Base-by-base conservation (phyloP, 2,797 vertebrate species). In the Falco columbarius region DNA sequence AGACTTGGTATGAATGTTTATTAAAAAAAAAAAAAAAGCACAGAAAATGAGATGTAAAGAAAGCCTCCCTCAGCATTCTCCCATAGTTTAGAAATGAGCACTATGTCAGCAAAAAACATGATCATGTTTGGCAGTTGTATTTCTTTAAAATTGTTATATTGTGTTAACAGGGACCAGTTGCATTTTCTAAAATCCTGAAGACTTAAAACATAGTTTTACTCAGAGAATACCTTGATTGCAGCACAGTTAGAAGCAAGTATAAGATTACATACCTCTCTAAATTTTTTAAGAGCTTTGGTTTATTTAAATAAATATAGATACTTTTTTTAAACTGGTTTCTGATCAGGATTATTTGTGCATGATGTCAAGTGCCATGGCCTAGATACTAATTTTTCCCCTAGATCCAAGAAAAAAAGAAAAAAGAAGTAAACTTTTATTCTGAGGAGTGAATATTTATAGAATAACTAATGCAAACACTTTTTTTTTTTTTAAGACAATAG, bases 171-270 rank as follows among this genome's bases (percentile, higher is more conserved):
- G 34, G 66, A 93, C 38, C 87, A 91, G 72, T 91, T 93, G 62
- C 30, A 76, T 81, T 81, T 92, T 94, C 58, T 72, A 79, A 92
- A 81, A 84, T 75, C 27, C 47, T 58, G 75, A 72, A 51, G 18
- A 75, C 14, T 56, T 56, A 56, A 90, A 95, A 73, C 2, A 18
- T 90, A 46, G 19, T 80, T 87, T 87, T 79, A 87, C 44, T 91
- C 49, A 68, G 44, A 21, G 32, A 76, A 67, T 89, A 87, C 46
- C 34, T 94, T 90, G 86, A 96, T 65, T 96, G 61, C 44, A 84
- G 32, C 29, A 76, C 55, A 85, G 86, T 87, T 61, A 91, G 77
- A 91, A 84, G n/a, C 20, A 77, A 82, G 34, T 54, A 29, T 91
- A 86, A 86, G 15, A 80, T 91, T 90, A 73, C 80, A 49, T 84